Base-by-base conservation (phyloP, 2,888 invertebrate species). In the Dasypolia templi region DNA sequence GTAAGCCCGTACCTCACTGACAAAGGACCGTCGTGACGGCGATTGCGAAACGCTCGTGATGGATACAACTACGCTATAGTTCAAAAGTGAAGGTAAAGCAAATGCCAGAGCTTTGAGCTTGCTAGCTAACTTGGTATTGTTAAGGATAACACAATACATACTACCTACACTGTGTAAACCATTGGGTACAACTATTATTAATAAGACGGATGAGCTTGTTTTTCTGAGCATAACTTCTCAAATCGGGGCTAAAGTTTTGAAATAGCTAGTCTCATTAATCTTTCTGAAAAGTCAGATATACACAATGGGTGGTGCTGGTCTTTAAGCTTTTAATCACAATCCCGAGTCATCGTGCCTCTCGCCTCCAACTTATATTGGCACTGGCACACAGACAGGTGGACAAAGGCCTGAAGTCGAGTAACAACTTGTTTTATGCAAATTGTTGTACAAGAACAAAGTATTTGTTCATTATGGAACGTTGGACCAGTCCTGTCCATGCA, bases 61-160 rank as follows among this genome's bases (percentile, higher is more conserved):
- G 70, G 51, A 75, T 78, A 75, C 61, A 65, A 67, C 32, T 46
- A 63, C 68, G 71, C 58, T 87, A 91, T 89, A 92, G 90, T 88
- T 91, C 91, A 93, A 91, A 93, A 92, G 94, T 93, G 94, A 94
- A 94, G 94, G 94, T 92, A 88, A 91, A 75, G 80, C 76, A 90
- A 92, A 91, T 91, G 89, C 86, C 82, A 70, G 65, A 87, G 83
- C 87, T 85, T 81, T 68, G 68, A n/a, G 77, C 82, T 83, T 73
- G 59, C 32, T 44, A 53, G 32, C 61, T 55, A 56, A 42, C 65
- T 46, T 62, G 35, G 53, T 74, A 75, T 79, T 83, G 80, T 81
- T 70, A 53, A 59, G 58, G 62, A 78, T 65, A 64, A 32, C 26
- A 74, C 56, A 53, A 62, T 44, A 14, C 19, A 51, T 22, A 53